phyloP scores from a whole-genome alignment of 2,113 vertebrate species.

The Zapornia atra region DNA sequence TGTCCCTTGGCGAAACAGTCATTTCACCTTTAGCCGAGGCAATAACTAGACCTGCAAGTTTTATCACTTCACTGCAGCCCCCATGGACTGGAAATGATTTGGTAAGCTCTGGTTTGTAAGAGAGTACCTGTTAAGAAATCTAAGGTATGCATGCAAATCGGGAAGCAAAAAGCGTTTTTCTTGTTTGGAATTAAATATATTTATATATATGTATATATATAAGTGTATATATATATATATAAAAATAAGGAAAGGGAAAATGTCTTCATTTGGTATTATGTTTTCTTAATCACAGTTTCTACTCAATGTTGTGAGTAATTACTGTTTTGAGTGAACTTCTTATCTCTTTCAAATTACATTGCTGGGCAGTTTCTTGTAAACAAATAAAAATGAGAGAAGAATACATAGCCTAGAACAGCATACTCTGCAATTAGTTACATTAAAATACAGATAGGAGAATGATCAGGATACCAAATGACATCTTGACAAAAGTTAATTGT shows the following conservation, averaged over 20 bases:
- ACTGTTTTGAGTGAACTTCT: neutral
- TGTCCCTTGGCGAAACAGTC: neutral
- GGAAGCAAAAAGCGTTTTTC: neutral
- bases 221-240: neutral
- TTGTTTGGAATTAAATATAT: neutral
- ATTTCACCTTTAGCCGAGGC: neutral
- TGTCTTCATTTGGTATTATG: neutral
- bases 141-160: neutral
- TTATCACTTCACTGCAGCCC: neutral
- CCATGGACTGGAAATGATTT: neutral
- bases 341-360: neutral
- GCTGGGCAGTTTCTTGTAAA: neutral
- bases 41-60: neutral
- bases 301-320: neutral
- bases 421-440: neutral
- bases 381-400: neutral
- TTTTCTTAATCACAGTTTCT: neutral
- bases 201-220: too few species aligned
- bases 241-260: neutral
- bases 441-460: neutral
- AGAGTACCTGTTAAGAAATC: neutral
- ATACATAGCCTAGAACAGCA: neutral
- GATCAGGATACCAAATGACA: neutral
- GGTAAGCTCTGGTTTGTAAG: neutral
- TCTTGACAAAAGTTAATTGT: neutral